Evolutionary conservation across 2,888 invertebrate species (phyloP), one percentile per base, ranked within the genome.

Genomic region (Orgyia antiqua): DNA sequence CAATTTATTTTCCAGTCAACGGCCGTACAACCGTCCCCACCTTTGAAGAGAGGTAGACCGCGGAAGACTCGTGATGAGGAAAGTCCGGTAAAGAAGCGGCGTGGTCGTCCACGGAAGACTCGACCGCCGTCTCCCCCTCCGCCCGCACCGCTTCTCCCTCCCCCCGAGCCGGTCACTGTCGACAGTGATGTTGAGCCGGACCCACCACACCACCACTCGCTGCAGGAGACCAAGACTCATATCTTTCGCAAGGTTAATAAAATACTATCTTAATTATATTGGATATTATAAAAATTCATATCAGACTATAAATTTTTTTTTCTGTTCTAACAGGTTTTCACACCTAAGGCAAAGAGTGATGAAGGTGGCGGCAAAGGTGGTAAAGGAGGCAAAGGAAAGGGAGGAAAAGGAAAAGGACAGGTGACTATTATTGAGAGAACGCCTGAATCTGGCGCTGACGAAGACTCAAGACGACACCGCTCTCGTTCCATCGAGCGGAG

Each of bases 301-400:
- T 4, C 15, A 6, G 15, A 6, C 6, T 15, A 4, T 15, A 4
- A 15, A 15, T 15, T 6, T 4, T 15, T 6, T 13, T 28, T n/a
- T 13, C 20, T 4, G 3, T n/a, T 43, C 32, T 5, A 50, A 1
- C 63, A 86, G 84, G 83, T 86, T 13, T 86, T 84, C 49, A 82
- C 82, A 3, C 79, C 88, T n/a, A 88, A 84, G 52, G 31, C 36
- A 3, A 88, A 89, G 27, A 89, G 89, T 38, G 91, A 91, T 5
- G 91, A 91, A 52, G 89, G 91, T 26, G 92, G 92, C 10, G 92
- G 92, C 0, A 92, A 92, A 52, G 91, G 91, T 6, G 91, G 90
- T 23, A 91, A 91, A 42, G 91, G 92, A 17, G 93, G 91, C 30
- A 92, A 93, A 40, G 93, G 91, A 12, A 91, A 91, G 47, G 92